A percentile compares a stretch with the other conserved stretches of the same genome.
phyloP scores from a whole-genome alignment of 2,888 invertebrate genomes.

The Caprella mutica region DNA sequence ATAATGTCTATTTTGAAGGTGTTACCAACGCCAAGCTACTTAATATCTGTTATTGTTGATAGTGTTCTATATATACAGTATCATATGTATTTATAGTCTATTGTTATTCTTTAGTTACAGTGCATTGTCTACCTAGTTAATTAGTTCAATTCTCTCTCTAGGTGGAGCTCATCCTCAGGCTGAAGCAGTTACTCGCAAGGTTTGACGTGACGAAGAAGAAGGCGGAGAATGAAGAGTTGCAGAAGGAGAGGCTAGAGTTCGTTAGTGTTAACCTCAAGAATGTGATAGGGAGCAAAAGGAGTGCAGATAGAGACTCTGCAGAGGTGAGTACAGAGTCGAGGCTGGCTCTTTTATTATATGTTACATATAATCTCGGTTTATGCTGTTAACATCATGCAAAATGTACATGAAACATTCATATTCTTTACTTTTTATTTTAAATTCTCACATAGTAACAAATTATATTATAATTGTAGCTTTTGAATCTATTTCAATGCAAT shows the following conservation, averaged over 20 bases:
- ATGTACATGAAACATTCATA: too few relatives aligned
- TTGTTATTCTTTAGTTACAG: too few relatives aligned
- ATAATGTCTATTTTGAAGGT: too few relatives aligned
- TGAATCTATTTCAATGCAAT: too few relatives aligned
- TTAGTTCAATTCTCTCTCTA: constrained; percentile 37
- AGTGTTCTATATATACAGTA: not conserved
- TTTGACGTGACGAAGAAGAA: constrained; percentile 60
- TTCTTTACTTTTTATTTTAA: too few relatives aligned
- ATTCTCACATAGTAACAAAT: too few relatives aligned
- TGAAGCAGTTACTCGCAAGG: constrained; percentile 62
- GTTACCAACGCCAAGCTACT: not conserved
- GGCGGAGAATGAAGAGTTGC: constrained; percentile 47
- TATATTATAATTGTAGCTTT: too few relatives aligned
- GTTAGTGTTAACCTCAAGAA: constrained; percentile 64
- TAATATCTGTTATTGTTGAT: not conserved
- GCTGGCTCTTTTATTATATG: too few relatives aligned
- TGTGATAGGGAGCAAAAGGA: constrained; percentile 45
- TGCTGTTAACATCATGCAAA: too few relatives aligned
- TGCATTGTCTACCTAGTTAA: too few relatives aligned
- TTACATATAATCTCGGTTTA: too few relatives aligned
- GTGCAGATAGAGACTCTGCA: constrained; percentile 34
- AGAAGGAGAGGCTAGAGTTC: constrained; percentile 59
- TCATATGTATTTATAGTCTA: not conserved
- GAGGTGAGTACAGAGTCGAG: too few relatives aligned
- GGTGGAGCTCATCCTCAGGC: constrained; percentile 55